Evolutionary conservation across 2,113 vertebrate genomes (phyloP).

Genomic region (human (Homo sapiens)): GRCh38 chrX:146085501-146086000

Average conservation of each 20-base stretch:
- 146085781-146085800: neutral
- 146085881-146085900: neutral
- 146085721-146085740: neutral
- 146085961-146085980: neutral
- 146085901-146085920: neutral
- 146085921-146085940: neutral
- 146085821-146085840: neutral
- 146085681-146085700: neutral
- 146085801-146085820: neutral
- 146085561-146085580: neutral
- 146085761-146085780: neutral
- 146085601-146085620: neutral
- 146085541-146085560: neutral
- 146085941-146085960: neutral
- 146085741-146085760: neutral
- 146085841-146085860: neutral
- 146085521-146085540: neutral
- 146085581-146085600: neutral
- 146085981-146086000: neutral
- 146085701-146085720: neutral
- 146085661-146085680: neutral
- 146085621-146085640: neutral
- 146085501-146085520: neutral
- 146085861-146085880: neutral
- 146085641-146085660: neutral